A percentile compares a stretch with the other conserved stretches of the same genome.
Conservation (phyloP, 2,113 vertebrate genomes). For the Oxyruncus cristatus region DNA sequence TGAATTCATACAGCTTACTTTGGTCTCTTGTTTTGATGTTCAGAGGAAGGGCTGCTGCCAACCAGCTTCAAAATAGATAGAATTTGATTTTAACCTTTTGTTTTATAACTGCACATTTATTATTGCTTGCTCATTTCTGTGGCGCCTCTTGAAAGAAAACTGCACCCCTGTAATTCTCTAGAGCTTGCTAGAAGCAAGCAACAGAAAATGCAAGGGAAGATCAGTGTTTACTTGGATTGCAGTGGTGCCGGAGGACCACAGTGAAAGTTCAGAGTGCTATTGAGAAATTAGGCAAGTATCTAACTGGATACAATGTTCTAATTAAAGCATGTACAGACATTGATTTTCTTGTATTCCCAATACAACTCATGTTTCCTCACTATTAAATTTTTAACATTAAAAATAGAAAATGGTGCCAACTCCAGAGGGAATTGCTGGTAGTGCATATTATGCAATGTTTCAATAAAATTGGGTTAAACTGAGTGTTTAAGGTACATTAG, state of each 20-base stretch:
- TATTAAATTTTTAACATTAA: not conserved
- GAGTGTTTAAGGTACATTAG: not conserved
- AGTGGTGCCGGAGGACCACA: not conserved
- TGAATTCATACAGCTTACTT: not conserved
- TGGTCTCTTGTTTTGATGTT: not conserved
- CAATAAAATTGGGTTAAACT: slow-evolving; percentile 3
- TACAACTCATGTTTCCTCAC: not conserved
- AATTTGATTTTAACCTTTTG: not conserved
- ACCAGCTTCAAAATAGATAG: not conserved
- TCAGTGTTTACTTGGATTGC: not conserved
- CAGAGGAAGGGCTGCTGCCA: not conserved
- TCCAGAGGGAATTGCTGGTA: not conserved
- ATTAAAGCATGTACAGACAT: slow-evolving; percentile 21
- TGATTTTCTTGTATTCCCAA: slow-evolving; percentile 37
- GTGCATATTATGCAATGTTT: not conserved
- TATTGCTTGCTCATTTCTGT: not conserved
- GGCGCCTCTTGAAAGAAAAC: not conserved
- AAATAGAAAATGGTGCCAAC: slow-evolving; percentile 32
- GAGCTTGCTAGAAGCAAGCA: not conserved
- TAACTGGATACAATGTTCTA: not conserved
- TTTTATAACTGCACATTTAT: not conserved
- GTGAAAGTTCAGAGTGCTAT: not conserved
- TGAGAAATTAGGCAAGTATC: not conserved
- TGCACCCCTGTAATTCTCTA: not conserved
- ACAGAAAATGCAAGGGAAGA: not conserved